Evolutionary conservation across 1,140 invertebrate genomes (phyloP).

Genomic region (Sycobia sp.): DNA sequence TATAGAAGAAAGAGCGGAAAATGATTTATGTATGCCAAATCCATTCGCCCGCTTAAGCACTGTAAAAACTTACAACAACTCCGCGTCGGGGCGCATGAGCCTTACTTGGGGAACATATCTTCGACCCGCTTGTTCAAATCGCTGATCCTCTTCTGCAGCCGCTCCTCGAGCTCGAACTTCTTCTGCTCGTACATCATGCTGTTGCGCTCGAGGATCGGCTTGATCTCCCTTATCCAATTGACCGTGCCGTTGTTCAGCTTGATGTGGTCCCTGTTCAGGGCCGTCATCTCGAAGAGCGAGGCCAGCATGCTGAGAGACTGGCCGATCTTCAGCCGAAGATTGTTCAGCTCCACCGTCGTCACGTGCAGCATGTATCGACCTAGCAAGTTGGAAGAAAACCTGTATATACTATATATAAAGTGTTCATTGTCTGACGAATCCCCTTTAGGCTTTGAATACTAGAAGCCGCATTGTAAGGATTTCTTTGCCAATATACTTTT

Average conservation of each 20-base stretch:
- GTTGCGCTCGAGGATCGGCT: conserved; percentile 74
- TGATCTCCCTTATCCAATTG: conserved; percentile 74
- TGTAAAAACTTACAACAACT: no score
- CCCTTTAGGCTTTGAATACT: no score
- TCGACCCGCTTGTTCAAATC: conserved; percentile 72
- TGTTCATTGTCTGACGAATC: neutral
- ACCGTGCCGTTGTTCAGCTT: conserved; percentile 71
- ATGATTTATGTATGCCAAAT: no score
- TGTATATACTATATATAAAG: neutral
- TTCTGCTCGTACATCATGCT: conserved; percentile 76
- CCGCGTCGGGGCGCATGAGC: no score
- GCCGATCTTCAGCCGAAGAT: conserved; percentile 68
- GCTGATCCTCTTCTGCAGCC: conserved; percentile 70
- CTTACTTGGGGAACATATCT: conserved; percentile 73
- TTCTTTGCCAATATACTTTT: no score
- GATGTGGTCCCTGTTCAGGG: conserved; percentile 69
- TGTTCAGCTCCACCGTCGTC: conserved; percentile 66
- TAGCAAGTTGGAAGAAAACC: neutral
- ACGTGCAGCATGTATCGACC: conserved; percentile 70
- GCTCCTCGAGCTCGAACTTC: conserved; percentile 82
- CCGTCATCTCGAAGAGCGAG: conserved; percentile 72
- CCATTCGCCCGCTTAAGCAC: no score
- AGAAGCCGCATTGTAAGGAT: no score
- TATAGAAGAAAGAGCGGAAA: no score
- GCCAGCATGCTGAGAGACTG: conserved; percentile 68